These are phyloP conservation scores for Serripes groenlandicus DNA, from an alignment of 2,888 invertebrate genomes.

Conservation along the genomic window DNA sequence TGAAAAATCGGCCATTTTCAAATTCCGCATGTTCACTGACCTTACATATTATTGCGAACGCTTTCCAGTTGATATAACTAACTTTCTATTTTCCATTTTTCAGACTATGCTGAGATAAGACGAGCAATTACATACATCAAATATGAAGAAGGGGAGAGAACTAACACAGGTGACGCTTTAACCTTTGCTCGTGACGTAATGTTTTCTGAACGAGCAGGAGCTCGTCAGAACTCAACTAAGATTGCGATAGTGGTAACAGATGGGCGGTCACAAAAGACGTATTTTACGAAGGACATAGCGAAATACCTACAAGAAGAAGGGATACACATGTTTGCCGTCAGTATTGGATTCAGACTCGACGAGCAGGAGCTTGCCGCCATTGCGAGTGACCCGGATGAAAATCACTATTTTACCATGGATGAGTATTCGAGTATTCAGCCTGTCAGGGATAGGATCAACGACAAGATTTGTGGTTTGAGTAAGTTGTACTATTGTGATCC, in stretches of 20 bases:
- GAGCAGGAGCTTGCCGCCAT: constrained; percentile 74
- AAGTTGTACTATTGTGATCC: not conserved
- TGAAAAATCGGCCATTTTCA: too few relatives aligned
- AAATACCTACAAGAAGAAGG: constrained; percentile 65
- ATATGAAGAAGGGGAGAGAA: constrained; percentile 69
- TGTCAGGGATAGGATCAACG: constrained; percentile 71
- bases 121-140: constrained; percentile 64
- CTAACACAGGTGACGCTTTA: constrained; percentile 78
- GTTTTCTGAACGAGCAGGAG: constrained; percentile 64
- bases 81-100: too few relatives aligned
- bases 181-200: constrained; percentile 70
- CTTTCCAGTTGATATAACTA: too few relatives aligned
- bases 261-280: constrained; percentile 77
- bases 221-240: constrained; percentile 70
- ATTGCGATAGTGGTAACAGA: constrained; percentile 83
- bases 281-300: constrained; percentile 73
- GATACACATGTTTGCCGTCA: constrained; percentile 78
- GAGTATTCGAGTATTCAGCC: constrained; percentile 69
- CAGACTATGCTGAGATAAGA: not conserved
- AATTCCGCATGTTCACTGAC: too few relatives aligned
- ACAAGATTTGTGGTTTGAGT: constrained; percentile 67
- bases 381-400: constrained; percentile 71
- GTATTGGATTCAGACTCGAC: constrained; percentile 74
- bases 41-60: too few relatives aligned
- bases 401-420: constrained; percentile 74